Percentiles rank a stretch among this genome's conserved stretches.
Evolutionary conservation across 2,797 vertebrate genomes (phyloP).

Genomic region (Crenuchus spilurus): DNA sequence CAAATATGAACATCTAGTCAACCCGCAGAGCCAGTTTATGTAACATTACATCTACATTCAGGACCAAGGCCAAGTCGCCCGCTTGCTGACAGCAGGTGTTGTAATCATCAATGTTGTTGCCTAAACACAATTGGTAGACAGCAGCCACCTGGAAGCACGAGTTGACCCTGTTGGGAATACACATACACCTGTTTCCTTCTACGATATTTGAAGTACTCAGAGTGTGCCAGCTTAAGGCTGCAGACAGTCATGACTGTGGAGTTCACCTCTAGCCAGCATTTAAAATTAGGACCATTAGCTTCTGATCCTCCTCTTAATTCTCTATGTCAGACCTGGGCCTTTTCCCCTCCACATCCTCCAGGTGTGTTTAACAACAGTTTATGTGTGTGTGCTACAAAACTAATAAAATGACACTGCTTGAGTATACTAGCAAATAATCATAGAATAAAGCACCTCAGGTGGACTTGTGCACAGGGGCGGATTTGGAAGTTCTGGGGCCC

Average conservation of each 20-base stretch:
- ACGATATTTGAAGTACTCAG: background rate
- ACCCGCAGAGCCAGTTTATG: background rate
- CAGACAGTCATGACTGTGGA: background rate
- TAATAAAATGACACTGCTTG: no score
- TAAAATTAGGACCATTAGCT: slow-evolving; percentile 24
- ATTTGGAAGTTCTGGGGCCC: no score
- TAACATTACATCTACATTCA: background rate
- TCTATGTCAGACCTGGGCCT: background rate
- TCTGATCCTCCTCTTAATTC: slow-evolving; percentile 16
- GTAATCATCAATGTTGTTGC: background rate
- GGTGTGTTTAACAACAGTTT: background rate
- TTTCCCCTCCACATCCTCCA: background rate
- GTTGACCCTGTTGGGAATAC: background rate
- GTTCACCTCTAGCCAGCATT: slow-evolving; percentile 23
- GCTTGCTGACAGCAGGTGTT: background rate
- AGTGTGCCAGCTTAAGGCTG: background rate
- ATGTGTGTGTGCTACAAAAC: background rate
- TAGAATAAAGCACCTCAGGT: no score
- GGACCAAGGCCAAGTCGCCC: background rate
- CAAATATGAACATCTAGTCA: background rate
- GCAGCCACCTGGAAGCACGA: background rate
- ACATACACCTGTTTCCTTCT: background rate
- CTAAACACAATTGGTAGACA: background rate
- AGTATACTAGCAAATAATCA: no score
- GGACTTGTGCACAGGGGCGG: no score